Evolutionary conservation across 30 jellyfish, hydroid and myxozoan genomes (phyloP), one percentile per base, ranked within the genome.

Genomic region (Pseudorhiza aurosa): DNA sequence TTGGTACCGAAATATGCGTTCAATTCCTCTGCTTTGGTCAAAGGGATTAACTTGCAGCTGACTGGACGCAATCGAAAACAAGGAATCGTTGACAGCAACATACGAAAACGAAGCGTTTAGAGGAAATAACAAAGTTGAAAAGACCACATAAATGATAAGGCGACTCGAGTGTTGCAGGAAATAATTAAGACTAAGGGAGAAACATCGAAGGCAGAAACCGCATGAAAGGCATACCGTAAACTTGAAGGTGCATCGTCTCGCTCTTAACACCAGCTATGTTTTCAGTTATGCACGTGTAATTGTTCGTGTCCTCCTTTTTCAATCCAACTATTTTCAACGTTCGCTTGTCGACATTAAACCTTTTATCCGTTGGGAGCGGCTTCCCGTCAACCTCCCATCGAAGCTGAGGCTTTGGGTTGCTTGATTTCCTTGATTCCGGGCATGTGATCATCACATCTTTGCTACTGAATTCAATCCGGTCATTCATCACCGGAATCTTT

Each of bases 231-330:
- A 63, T 49, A 86, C 99, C 85, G 36, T 72, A 55, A 45, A 85
- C 97, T 21, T 51, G 74, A 62, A 93, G 58, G 15, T 53, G 67
- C 84, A 94, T 73, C 32, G 93, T 68, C 32, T 88, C 79, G 51
- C 49, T 85, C 35, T 96, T 85, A 9, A 37, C 85, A 25, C 85
- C 85, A 25, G 87, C 96, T n/a, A 59, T 11, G 46, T 87, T 87
- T 31, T 36, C 73, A n/a, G 81, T 94, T 0, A 93, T 81, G 72
- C 99, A 93, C 3, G 99, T 93, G 57, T 77, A 93, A 42, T 93
- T 93, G 24, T 70, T 60, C 2, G 95, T 32, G 77, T 93, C 97
- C 25, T 65, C 68, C 17, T 9, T 19, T 25, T 33, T 62, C 77
- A 90, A 42, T 22, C 65, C 43, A 8, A 27, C 32, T 15, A 65